Evolutionary conservation across 2,797 vertebrate species (phyloP), one percentile per base, ranked within the genome.

Genomic region (Clarias platycephalus): DNA sequence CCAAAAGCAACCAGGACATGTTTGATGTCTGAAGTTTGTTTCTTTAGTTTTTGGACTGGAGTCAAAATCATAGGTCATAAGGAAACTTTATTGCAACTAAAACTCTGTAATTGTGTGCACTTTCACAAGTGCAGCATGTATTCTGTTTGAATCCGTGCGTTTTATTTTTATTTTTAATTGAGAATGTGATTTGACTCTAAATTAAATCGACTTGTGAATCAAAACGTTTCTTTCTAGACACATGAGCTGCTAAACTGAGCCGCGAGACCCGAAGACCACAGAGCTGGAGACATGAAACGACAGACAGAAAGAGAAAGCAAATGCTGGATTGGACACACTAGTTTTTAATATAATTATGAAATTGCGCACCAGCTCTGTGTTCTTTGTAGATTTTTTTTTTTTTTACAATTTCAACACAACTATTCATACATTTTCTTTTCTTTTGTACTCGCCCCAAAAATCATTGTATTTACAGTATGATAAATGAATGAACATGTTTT

Each of bases 181-280:
- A 31, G 1, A 18, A 34, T 7, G 16, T 16, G 16, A 67, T 8
- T 68, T 5, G 12, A 49, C 49, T 57, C 72, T 12, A 49, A 75
- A 57, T 57, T 31, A 53, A 57, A 57, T 57, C 16, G 72, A 57
- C 72, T 75, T 10, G 3, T 24, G 44, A 74, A 74, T 57, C 26
- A 40, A 31, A 31, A 74, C 0, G 37, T n/a, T 2, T 76, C 22
- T 58, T 58, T 34, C 26, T 13, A 9, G 53, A 76, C 53, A 15
- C 53, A 4, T 4, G 53, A 31, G 53, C 72, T 57, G 72, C 53
- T 76, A 58, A 22, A 77, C 74, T 37, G 74, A 77, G 74, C 74
- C 53, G 26, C 16, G 16, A 31, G 26, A 75, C 49, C 74, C 53
- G 15, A 31, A 34, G 18, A 9, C 10, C 10, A 20, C 49, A 10